Percentiles rank a stretch among this genome's conserved stretches.
These are phyloP conservation scores for Mus caroli DNA, from an alignment of 2,797 vertebrate species.

Conservation along the genomic window DNA sequence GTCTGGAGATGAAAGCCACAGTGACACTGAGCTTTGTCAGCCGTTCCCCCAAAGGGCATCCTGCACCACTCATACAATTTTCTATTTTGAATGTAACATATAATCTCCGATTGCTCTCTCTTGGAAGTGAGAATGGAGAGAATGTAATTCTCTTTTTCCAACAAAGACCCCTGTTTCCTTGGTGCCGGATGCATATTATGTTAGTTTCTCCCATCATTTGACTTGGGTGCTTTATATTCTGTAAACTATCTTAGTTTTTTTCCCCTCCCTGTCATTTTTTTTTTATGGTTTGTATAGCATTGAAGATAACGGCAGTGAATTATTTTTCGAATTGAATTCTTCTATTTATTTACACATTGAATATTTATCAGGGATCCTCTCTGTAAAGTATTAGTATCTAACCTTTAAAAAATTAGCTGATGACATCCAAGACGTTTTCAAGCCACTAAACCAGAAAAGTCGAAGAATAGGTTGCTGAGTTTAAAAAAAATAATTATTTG, in stretches of 20 bases:
- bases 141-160: constrained; percentile 47
- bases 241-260: background rate
- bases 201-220: constrained; percentile 57
- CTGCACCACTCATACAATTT: constrained; percentile 53
- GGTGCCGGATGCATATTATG: background rate
- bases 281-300: constrained; percentile 47
- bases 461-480: background rate
- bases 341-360: constrained; percentile 53
- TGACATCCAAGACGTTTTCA: background rate
- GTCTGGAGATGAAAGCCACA: constrained; percentile 57
- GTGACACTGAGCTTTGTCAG: constrained; percentile 74
- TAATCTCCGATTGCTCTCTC: constrained; percentile 64
- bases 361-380: constrained; percentile 24
- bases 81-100: constrained; percentile 61
- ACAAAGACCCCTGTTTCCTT: constrained; percentile 23
- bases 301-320: background rate
- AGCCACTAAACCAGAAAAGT: constrained; percentile 8
- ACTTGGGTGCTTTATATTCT: background rate
- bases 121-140: constrained; percentile 33
- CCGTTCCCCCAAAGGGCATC: constrained; percentile 61
- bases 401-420: constrained; percentile 43
- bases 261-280: background rate
- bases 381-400: constrained; percentile 29
- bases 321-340: constrained; percentile 31
- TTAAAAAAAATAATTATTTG: background rate